Base-by-base conservation (phyloP, 2,888 invertebrate species). In the Idaea dimidiata region DNA sequence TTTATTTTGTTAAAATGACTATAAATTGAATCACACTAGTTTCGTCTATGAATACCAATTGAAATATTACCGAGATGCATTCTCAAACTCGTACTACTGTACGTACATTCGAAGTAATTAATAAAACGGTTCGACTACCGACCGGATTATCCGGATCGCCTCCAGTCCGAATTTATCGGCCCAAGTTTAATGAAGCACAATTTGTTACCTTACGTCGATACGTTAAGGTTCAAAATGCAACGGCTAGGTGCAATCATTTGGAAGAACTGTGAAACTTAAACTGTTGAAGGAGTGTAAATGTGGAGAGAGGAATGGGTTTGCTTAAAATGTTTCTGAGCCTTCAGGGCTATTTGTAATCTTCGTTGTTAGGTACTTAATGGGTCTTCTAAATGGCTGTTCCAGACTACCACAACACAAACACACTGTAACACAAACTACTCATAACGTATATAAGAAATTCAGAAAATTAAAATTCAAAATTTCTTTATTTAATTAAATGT, bases 131-230 rank as follows among this genome's bases (percentile, higher is more conserved):
- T 33, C 65, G 60, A 69, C 69, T 72, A 66, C 68, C 69, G 66
- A 66, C 68, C 62, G 72, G 80, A 74, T 81, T 77, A 80, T 72
- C 76, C 73, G 68, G 68, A 70, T 67, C 72, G 74, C 73, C 72
- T 75, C 73, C 65, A 69, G 69, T 70, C 73, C 78, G 76, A 83
- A 43, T 82, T 82, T 81, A 79, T 81, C 79, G 77, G 56, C 18
- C 2, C 56, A 56, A 56, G 14, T 18, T 56, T 14, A 17, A 18
- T 18, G 8, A 17, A 4, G 56, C 10, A 43, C 43, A 10, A 3
- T 43, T 43, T 43, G 10, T 10, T 8, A 43, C 43, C 43, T 43
- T 43, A 43, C 3, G 43, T 7, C 14, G 2, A 10, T 14, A 3
- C 3, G 43, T 43, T 43, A 43, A 43, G 43, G 43, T 43, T 43